A percentile compares a stretch with the other conserved stretches of the same genome.
Evolutionary conservation across 1,140 invertebrate species (phyloP).

Genomic region (Brachionus rotundiformis): DNA sequence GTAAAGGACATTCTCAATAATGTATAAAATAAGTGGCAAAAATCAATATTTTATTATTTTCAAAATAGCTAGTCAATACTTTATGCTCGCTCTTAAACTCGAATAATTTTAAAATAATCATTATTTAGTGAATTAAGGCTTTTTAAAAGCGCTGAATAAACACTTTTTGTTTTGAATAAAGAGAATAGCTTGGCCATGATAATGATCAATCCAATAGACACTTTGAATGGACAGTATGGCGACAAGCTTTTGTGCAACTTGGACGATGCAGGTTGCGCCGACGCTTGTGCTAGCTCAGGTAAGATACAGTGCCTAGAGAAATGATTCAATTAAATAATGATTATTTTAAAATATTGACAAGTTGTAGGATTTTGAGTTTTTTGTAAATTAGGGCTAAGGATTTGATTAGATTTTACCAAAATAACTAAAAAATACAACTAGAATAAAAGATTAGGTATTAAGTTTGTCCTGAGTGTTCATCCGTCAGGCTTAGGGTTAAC

Average conservation of each 20-base stretch:
- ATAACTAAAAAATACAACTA: no score
- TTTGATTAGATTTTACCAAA: no score
- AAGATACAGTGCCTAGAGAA: not conserved
- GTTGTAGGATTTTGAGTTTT: not conserved
- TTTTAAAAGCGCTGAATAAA: conserved; percentile 1
- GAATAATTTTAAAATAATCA: conserved; percentile 46
- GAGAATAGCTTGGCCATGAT: not conserved
- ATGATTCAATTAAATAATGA: conserved; percentile 41
- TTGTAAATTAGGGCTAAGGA: no score
- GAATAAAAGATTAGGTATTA: no score
- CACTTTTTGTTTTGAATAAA: not conserved
- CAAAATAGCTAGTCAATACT: not conserved
- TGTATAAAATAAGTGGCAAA: conserved; percentile 28
- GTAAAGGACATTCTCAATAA: conserved; percentile 18
- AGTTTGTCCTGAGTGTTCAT: no score
- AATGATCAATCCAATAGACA: conserved; percentile 6
- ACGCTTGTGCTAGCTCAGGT: not conserved
- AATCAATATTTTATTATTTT: not conserved
- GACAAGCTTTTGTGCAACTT: not conserved
- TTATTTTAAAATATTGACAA: conserved; percentile 2
- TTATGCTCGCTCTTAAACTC: conserved; percentile 2
- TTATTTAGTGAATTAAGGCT: conserved; percentile 22
- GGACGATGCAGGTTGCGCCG: not conserved
- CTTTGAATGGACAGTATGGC: not conserved
- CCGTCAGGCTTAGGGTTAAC: no score